A percentile compares a stretch with the other conserved stretches of the same genome.
Evolutionary conservation across 2,113 vertebrate genomes (phyloP).

Genomic region (Plestiodon gilberti): DNA sequence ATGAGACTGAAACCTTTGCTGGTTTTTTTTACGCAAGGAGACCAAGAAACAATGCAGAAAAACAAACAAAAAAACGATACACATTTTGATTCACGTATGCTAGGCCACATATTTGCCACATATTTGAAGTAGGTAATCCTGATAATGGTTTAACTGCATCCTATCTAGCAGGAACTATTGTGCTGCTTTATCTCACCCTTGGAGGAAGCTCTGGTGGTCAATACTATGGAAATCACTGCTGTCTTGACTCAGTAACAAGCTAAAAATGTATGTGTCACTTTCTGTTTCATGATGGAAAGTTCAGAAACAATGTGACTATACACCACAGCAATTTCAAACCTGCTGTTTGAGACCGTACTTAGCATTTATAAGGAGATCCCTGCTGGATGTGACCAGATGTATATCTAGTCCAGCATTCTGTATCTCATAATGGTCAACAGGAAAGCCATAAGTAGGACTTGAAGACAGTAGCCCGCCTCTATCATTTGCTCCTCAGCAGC

Average conservation of each 20-base stretch:
- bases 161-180: background rate
- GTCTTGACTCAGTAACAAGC: accelerated
- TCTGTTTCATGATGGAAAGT: background rate
- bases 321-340: background rate
- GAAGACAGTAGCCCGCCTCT: too few species aligned
- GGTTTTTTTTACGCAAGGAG: background rate
- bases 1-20: background rate
- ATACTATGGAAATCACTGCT: background rate
- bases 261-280: accelerated
- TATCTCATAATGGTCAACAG: too few species aligned
- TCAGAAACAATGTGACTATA: background rate
- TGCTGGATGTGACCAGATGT: too few species aligned
- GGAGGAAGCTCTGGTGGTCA: accelerated
- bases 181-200: background rate
- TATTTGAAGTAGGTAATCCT: background rate
- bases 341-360: background rate
- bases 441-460: too few species aligned
- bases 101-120: background rate
- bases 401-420: too few species aligned
- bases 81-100: background rate
- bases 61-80: background rate
- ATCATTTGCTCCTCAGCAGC: too few species aligned
- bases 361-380: background rate
- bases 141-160: accelerated
- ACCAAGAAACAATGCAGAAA: background rate